Evolutionary conservation across 2,888 invertebrate genomes (phyloP).

Genomic region (Nipponacmea schrenckii): DNA sequence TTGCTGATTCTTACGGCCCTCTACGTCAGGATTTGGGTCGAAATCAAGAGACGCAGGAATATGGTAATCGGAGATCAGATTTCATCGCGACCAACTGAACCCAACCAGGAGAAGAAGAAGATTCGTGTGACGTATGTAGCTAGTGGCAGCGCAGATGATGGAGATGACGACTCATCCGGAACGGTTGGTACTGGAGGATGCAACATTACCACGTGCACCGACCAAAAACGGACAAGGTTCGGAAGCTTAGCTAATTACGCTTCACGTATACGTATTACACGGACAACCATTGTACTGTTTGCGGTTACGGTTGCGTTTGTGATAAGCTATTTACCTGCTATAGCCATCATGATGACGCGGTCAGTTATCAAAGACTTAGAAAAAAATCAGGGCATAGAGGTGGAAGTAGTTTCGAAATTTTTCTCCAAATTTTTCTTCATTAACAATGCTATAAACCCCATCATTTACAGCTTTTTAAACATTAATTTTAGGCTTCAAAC

Average conservation of each 20-base stretch:
- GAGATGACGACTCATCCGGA: slow-evolving; percentile 19
- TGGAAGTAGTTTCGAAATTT: slow-evolving; percentile 33
- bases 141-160: slow-evolving; percentile 45
- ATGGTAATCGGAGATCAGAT: slow-evolving; percentile 35
- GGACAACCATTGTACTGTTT: slow-evolving; percentile 42
- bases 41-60: slow-evolving; percentile 32
- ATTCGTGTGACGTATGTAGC: slow-evolving; percentile 40
- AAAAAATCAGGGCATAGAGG: slow-evolving; percentile 23
- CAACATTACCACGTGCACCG: slow-evolving; percentile 4
- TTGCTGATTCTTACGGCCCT: slow-evolving; percentile 45
- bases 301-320: slow-evolving; percentile 42
- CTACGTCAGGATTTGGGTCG: slow-evolving; percentile 43
- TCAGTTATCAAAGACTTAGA: slow-evolving; percentile 30
- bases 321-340: slow-evolving; percentile 37
- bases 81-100: slow-evolving; percentile 25
- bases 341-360: slow-evolving; percentile 35
- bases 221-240: slow-evolving; percentile 27
- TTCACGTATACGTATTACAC: slow-evolving; percentile 35
- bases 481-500: slow-evolving; percentile 41
- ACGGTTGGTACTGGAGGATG: not conserved
- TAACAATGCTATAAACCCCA: slow-evolving; percentile 44
- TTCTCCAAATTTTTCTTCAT: slow-evolving; percentile 42
- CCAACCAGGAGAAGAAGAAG: slow-evolving; percentile 22
- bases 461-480: slow-evolving; percentile 45
- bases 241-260: slow-evolving; percentile 30